A percentile compares a stretch with the other conserved stretches of the same genome.
phyloP scores from a whole-genome alignment of 2,113 vertebrate genomes.

The Halcyon senegalensis region DNA sequence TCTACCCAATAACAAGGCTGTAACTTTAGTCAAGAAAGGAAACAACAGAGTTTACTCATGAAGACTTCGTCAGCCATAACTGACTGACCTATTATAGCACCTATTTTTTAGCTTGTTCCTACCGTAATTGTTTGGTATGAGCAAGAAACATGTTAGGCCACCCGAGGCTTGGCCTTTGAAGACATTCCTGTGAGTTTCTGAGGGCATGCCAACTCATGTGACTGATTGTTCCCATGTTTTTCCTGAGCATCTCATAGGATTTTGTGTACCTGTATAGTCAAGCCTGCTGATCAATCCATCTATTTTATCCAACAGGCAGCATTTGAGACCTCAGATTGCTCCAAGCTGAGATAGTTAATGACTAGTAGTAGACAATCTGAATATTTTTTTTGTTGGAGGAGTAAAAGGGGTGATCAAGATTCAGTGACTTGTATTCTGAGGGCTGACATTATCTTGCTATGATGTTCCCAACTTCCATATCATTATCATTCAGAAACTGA shows the following conservation, averaged over 20 bases:
- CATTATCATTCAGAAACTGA: neutral
- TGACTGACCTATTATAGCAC: neutral
- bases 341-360: neutral
- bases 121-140: neutral
- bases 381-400: neutral
- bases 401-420: neutral
- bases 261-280: neutral
- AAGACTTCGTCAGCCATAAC: neutral
- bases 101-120: neutral
- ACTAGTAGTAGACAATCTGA: neutral
- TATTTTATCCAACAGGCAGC: neutral
- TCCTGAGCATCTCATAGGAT: neutral
- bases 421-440: neutral
- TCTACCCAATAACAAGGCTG: neutral
- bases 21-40: neutral
- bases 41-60: neutral
- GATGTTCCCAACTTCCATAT: neutral
- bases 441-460: neutral
- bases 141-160: neutral
- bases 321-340: neutral
- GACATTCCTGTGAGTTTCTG: neutral
- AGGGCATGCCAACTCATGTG: neutral
- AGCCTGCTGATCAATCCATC: neutral
- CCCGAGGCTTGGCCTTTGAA: neutral
- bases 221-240: neutral